A percentile compares a stretch with the other conserved stretches of the same genome.
Evolutionary conservation across 1,140 invertebrate genomes (phyloP).

Genomic region (Drosophila mauritiana): DNA sequence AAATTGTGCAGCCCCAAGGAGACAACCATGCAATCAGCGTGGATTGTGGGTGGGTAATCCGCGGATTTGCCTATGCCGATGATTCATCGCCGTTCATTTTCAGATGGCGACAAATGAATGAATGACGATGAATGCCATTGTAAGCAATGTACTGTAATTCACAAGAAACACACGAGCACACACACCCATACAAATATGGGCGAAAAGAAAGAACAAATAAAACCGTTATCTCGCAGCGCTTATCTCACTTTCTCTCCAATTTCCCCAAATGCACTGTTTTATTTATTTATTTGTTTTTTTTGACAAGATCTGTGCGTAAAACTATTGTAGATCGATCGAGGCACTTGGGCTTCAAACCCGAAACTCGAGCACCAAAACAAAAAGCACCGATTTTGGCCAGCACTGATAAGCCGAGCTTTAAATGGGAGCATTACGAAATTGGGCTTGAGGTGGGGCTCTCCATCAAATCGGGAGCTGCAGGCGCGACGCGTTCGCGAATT

Average conservation of each 20-base stretch:
- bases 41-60: constrained; percentile 33
- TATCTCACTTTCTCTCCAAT: constrained; percentile 22
- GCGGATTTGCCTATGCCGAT: constrained; percentile 48
- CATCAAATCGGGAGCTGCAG: constrained; percentile 47
- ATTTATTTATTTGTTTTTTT: too few species aligned
- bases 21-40: constrained; percentile 2
- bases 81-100: constrained; percentile 51
- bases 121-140: constrained; percentile 32
- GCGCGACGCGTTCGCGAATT: constrained; percentile 81
- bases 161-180: constrained; percentile 7
- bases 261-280: constrained; percentile 5
- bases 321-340: too few species aligned
- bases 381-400: not conserved
- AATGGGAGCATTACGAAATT: constrained; percentile 18
- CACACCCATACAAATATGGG: constrained; percentile 4
- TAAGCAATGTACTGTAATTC: constrained; percentile 11
- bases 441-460: constrained; percentile 2
- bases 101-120: constrained; percentile 33
- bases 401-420: constrained; percentile 27
- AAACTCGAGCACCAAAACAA: constrained; percentile 18
- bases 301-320: too few species aligned
- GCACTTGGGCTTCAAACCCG: not conserved
- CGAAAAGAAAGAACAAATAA: constrained; percentile 15
- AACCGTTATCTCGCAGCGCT: constrained; percentile 24
- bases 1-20: constrained; percentile 6